Conservation (phyloP, 2,113 vertebrate genomes). For the Oenanthe oenanthe region DNA sequence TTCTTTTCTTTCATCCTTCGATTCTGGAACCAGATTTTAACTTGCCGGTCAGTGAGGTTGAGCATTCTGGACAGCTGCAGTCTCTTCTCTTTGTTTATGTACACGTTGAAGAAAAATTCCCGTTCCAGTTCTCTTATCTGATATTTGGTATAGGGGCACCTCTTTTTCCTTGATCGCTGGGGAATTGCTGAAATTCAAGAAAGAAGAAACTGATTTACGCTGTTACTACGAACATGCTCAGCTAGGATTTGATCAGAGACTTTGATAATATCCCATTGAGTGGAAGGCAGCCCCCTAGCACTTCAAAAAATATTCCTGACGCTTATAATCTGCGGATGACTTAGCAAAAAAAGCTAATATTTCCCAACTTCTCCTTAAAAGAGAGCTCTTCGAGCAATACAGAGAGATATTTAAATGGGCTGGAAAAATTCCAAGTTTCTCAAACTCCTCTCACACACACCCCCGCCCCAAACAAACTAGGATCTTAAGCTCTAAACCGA, state of each 20-base stretch:
- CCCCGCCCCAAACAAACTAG: constrained; percentile 45
- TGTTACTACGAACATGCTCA: neutral
- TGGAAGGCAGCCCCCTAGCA: neutral
- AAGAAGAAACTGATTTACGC: constrained; percentile 35
- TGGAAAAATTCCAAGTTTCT: constrained; percentile 70
- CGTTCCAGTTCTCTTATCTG: constrained; percentile 99
- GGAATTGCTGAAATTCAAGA: constrained; percentile 78
- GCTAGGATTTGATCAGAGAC: neutral
- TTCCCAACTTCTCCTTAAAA: constrained; percentile 48
- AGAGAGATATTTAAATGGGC: constrained; percentile 66
- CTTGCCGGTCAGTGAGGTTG: constrained; percentile 97
- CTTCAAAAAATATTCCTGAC: neutral
- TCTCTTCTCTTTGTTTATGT: constrained; percentile 99
- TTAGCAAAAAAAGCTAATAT: constrained; percentile 22
- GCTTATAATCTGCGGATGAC: neutral
- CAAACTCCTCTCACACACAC: constrained; percentile 11
- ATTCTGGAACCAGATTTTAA: constrained; percentile 99
- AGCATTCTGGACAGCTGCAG: constrained; percentile 97
- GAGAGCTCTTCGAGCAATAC: constrained; percentile 26
- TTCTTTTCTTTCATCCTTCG: constrained; percentile 99
- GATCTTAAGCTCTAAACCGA: constrained; percentile 9
- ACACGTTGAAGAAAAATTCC: constrained; percentile 99
- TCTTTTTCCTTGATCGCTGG: constrained; percentile 94
- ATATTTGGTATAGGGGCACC: constrained; percentile 97
- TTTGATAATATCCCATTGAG: constrained; percentile 10